Conservation (phyloP, 2,797 vertebrate species). For the Buphagus erythrorhynchus region DNA sequence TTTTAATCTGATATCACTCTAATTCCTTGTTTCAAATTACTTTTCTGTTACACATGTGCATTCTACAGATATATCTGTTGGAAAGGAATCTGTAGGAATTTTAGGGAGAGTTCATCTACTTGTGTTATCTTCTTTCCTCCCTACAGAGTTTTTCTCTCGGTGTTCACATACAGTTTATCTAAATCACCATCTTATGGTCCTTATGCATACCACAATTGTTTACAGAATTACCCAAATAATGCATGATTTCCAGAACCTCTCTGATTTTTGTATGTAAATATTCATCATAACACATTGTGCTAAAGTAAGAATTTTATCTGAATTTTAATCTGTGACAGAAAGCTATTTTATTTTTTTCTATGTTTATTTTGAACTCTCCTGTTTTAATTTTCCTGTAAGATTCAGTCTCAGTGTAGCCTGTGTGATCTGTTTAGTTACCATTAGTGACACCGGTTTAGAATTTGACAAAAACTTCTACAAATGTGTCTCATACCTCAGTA, state of each 20-base stretch:
- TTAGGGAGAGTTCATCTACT: background rate
- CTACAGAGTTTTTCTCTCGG: background rate
- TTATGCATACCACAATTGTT: background rate
- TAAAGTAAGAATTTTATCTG: background rate
- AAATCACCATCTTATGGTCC: background rate
- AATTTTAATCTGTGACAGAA: background rate
- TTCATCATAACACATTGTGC: background rate
- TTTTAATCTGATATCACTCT: background rate
- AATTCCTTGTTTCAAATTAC: background rate
- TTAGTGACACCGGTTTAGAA: background rate
- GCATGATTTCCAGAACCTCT: background rate
- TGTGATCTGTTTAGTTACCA: fast-evolving
- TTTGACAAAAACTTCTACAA: background rate
- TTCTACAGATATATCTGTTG: background rate
- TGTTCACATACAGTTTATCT: background rate
- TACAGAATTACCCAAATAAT: background rate
- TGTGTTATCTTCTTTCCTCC: background rate
- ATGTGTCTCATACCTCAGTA: background rate
- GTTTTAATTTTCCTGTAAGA: background rate
- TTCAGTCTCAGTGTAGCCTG: background rate
- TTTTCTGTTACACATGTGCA: background rate
- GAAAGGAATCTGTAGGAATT: background rate
- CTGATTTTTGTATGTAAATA: background rate
- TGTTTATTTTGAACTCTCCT: background rate
- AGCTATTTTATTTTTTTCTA: background rate